These are phyloP conservation scores for Philopedon plagiatum DNA, from an alignment of 2,888 invertebrate genomes.

Conservation along the genomic window DNA sequence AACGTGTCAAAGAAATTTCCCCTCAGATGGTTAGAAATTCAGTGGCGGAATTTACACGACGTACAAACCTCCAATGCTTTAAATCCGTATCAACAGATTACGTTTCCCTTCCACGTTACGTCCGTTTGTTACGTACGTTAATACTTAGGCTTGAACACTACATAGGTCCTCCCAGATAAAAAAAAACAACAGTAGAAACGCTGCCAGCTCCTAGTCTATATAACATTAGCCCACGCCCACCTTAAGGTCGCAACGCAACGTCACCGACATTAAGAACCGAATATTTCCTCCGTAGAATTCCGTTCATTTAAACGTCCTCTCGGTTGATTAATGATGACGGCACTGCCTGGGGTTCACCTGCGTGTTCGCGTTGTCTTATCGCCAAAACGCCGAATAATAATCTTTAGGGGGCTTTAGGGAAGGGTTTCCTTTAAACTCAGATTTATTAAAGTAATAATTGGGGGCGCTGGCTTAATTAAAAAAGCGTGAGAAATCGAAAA, in stretches of 20 bases:
- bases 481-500: conserved; percentile 46
- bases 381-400: conserved; percentile 39
- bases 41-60: too few species aligned
- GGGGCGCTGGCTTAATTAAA: conserved; percentile 46
- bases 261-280: conserved; percentile 33
- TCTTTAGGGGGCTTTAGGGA: conserved; percentile 26
- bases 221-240: too few species aligned
- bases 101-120: too few species aligned
- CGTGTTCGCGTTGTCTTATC: conserved; percentile 48
- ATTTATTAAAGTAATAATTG: conserved; percentile 46
- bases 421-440: conserved; percentile 41
- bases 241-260: conserved; percentile 26
- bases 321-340: conserved; percentile 44
- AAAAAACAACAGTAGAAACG: too few species aligned
- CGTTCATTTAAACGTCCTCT: conserved; percentile 37
- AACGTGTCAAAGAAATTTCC: too few species aligned
- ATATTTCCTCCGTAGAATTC: conserved; percentile 39
- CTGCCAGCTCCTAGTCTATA: too few species aligned
- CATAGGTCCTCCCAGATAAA: too few species aligned
- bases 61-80: too few species aligned
- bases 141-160: too few species aligned
- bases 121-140: too few species aligned
- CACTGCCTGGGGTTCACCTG: conserved; percentile 44
- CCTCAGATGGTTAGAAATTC: too few species aligned
- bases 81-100: too few species aligned